Evolutionary conservation across 2,113 vertebrate genomes (phyloP).

Genomic region (Lasiurus borealis): DNA sequence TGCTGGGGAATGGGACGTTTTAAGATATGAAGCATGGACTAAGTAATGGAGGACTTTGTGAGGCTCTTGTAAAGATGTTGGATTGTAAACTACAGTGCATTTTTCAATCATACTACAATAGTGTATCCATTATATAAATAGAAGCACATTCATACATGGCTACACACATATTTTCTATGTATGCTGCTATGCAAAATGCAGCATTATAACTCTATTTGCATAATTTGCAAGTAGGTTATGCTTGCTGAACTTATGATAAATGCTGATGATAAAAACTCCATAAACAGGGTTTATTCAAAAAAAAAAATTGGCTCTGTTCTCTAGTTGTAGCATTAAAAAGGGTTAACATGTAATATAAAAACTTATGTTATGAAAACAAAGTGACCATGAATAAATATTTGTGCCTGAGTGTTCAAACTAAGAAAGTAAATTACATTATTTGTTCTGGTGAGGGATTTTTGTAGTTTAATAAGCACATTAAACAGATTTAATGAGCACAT

Average conservation of each 20-base stretch:
- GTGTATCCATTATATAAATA: background rate
- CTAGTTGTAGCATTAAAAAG: background rate
- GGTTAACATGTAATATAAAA: background rate
- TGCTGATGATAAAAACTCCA: background rate
- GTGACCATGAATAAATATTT: background rate
- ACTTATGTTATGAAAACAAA: background rate
- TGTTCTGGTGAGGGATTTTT: background rate
- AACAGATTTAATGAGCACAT: slow-evolving; percentile 17
- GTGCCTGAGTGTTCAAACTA: background rate
- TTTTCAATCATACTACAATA: background rate
- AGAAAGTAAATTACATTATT: background rate
- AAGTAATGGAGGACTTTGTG: background rate
- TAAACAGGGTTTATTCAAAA: background rate
- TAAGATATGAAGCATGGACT: background rate
- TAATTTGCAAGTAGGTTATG: background rate
- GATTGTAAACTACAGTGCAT: background rate
- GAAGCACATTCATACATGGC: background rate
- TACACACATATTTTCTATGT: background rate
- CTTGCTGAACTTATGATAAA: background rate
- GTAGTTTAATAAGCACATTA: slow-evolving; percentile 39
- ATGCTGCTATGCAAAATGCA: background rate
- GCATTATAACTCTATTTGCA: background rate
- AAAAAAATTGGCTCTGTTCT: background rate
- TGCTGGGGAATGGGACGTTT: background rate
- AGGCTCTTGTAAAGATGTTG: background rate